Evolutionary conservation across 1,140 invertebrate genomes (phyloP).

Genomic region (Neomicropteryx cornuta): DNA sequence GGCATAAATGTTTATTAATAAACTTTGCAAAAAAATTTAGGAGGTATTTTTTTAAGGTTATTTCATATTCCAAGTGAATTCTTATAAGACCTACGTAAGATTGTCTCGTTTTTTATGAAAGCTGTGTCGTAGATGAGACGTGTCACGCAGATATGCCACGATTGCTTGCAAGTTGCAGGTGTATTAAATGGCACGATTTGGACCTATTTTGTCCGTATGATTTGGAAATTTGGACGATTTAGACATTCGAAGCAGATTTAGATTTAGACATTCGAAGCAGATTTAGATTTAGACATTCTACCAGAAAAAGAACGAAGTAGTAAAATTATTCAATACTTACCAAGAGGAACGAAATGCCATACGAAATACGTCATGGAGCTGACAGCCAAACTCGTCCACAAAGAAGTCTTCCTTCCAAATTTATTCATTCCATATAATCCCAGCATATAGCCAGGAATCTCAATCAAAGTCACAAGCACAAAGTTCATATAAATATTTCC

Average conservation of each 20-base stretch:
- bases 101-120: too few relatives aligned
- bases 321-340: constrained; percentile 5
- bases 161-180: too few relatives aligned
- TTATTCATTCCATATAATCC: constrained; percentile 42
- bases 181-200: too few relatives aligned
- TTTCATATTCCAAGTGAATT: too few relatives aligned
- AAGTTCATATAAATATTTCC: constrained; percentile 56
- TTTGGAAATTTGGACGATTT: too few relatives aligned
- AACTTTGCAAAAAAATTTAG: too few relatives aligned
- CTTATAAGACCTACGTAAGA: too few relatives aligned
- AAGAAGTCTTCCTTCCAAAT: constrained; percentile 42
- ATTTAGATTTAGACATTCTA: background rate
- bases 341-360: constrained; percentile 11
- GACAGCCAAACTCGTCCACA: constrained; percentile 38
- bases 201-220: too few relatives aligned
- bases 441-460: constrained; percentile 51
- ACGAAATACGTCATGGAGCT: constrained; percentile 28
- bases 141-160: too few relatives aligned
- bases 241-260: background rate
- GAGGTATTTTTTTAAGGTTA: too few relatives aligned
- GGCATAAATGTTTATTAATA: too few relatives aligned
- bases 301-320: background rate
- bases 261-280: background rate
- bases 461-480: constrained; percentile 45
- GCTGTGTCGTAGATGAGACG: too few relatives aligned